Evolutionary conservation across 1,140 invertebrate species (phyloP).

Genomic region (Homalodisca vitripennis): DNA sequence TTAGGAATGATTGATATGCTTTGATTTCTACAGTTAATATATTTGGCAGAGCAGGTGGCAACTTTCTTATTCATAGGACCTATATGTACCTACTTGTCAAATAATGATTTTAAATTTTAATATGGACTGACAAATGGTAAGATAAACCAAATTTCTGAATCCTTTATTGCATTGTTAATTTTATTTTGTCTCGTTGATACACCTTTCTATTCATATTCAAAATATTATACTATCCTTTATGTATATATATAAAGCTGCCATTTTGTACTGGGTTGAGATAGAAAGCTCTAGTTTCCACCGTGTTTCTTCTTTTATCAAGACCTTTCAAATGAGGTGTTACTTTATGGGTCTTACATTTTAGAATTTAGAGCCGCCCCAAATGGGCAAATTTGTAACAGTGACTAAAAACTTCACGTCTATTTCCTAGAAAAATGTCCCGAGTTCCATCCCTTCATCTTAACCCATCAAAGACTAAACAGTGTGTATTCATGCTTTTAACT

Average conservation of each 20-base stretch:
- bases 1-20: too few species aligned
- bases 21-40: too few species aligned
- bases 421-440: background rate
- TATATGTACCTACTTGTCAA: too few species aligned
- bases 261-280: background rate
- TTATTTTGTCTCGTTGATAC: too few species aligned
- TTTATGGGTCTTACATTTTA: background rate
- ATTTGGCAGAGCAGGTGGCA: too few species aligned
- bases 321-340: background rate
- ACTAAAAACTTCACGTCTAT: background rate
- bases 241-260: background rate
- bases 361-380: background rate
- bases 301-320: background rate
- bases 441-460: background rate
- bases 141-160: too few species aligned
- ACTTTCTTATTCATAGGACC: too few species aligned
- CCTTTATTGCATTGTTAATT: too few species aligned
- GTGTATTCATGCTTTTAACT: background rate
- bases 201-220: too few species aligned
- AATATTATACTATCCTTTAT: too few species aligned
- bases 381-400: background rate
- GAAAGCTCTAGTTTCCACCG: background rate
- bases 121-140: too few species aligned
- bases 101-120: too few species aligned
- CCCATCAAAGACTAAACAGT: background rate